Percentiles rank a stretch among this genome's conserved stretches.
These are phyloP conservation scores for Osmoderma eremita DNA, from an alignment of 2,888 invertebrate genomes.

Conservation along the genomic window DNA sequence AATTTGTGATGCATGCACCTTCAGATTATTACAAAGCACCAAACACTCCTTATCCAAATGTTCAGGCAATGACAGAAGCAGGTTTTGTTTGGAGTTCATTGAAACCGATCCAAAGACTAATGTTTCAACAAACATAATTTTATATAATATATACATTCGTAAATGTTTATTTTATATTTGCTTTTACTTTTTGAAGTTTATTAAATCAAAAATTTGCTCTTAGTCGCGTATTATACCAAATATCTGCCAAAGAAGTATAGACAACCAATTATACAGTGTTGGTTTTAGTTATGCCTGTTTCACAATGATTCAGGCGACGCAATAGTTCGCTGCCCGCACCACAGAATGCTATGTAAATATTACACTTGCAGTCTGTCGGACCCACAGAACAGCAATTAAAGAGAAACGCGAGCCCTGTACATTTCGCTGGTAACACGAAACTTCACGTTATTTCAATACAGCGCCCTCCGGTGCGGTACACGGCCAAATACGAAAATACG, in stretches of 20 bases:
- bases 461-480: no score
- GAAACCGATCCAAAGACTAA: constrained; percentile 63
- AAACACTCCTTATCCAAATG: constrained; percentile 79
- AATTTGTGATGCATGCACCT: constrained; percentile 93
- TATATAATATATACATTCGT: neutral
- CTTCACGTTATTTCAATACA: no score
- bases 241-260: no score
- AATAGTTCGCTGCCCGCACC: no score
- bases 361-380: no score
- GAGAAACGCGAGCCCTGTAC: neutral
- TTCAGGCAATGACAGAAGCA: constrained; percentile 58
- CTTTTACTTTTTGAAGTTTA: neutral
- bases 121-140: constrained; percentile 6
- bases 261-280: no score
- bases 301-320: no score
- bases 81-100: constrained; percentile 76
- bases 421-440: no score
- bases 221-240: neutral
- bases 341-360: no score
- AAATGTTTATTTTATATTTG: neutral
- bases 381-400: neutral
- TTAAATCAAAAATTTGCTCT: neutral
- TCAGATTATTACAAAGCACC: constrained; percentile 87
- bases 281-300: no score
- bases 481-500: no score